A percentile compares a stretch with the other conserved stretches of the same genome.
phyloP scores from a whole-genome alignment of 1,140 invertebrate species.

The Nasonia giraulti region DNA sequence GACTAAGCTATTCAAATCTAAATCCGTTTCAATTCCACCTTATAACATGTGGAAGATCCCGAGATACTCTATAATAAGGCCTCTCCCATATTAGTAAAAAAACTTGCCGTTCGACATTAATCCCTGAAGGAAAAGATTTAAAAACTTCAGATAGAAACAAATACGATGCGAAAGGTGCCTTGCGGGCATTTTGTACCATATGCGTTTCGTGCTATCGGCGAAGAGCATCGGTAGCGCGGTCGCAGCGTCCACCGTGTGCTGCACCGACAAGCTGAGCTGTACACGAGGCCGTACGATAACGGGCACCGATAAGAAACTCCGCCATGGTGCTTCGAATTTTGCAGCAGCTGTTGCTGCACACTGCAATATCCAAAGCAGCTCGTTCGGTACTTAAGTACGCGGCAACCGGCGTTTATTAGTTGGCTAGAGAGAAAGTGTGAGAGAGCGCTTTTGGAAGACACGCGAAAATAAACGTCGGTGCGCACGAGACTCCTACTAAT shows the following conservation, averaged over 20 bases:
- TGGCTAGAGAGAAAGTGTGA: neutral
- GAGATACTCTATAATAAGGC: too few species aligned
- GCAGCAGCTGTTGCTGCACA: neutral
- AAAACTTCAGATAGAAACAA: neutral
- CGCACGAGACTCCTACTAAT: slow-evolving; percentile 41
- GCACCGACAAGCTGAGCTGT: neutral
- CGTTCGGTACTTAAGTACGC: neutral
- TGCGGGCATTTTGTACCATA: neutral
- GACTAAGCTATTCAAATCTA: too few species aligned
- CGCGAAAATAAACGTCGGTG: slow-evolving; percentile 27
- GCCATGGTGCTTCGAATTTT: neutral
- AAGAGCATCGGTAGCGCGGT: neutral
- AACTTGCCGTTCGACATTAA: too few species aligned
- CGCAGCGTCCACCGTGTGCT: neutral
- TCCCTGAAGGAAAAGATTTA: too few species aligned
- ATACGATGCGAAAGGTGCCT: neutral
- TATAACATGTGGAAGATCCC: too few species aligned
- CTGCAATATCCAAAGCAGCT: slow-evolving; percentile 16
- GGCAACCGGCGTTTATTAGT: slow-evolving; percentile 8
- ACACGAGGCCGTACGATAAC: neutral
- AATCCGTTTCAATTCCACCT: too few species aligned
- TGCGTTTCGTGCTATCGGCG: neutral
- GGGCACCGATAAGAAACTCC: neutral
- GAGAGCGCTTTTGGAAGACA: neutral
- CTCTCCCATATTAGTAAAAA: too few species aligned